These are phyloP conservation scores for Chiroxiphia lanceolata DNA, from an alignment of 2,797 vertebrate species.

Conservation along the genomic window DNA sequence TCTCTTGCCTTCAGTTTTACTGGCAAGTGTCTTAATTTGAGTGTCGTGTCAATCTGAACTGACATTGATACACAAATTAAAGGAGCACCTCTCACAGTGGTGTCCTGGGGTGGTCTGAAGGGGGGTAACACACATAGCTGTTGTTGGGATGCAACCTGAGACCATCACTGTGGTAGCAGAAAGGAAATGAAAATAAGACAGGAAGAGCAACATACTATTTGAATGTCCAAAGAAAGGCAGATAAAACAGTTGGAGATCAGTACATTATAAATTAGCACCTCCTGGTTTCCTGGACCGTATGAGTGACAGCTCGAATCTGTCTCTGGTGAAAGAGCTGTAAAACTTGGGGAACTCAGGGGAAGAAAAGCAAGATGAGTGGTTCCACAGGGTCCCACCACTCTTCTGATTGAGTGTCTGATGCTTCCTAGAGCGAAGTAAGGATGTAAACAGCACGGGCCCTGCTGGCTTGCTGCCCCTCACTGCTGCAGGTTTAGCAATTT, in stretches of 20 bases:
- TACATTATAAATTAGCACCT: background rate
- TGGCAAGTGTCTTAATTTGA: background rate
- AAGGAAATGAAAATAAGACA: background rate
- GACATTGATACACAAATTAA: background rate
- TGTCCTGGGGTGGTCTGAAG: background rate
- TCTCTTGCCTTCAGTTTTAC: background rate
- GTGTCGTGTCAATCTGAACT: background rate
- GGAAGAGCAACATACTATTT: background rate
- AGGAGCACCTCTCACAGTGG: background rate
- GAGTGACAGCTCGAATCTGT: background rate
- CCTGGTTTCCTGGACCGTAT: background rate
- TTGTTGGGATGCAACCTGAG: background rate
- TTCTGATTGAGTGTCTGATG: background rate
- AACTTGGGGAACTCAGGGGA: background rate
- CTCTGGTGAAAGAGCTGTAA: background rate
- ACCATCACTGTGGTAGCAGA: background rate
- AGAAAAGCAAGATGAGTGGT: background rate
- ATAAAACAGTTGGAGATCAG: background rate
- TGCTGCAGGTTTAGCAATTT: background rate
- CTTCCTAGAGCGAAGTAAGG: background rate
- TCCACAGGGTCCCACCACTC: background rate
- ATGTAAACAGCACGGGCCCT: fast-evolving
- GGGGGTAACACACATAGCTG: background rate
- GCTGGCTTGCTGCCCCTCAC: background rate
- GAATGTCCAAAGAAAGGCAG: background rate